phyloP scores from a whole-genome alignment of 2,113 vertebrate species.

The Epinephelus lanceolatus region DNA sequence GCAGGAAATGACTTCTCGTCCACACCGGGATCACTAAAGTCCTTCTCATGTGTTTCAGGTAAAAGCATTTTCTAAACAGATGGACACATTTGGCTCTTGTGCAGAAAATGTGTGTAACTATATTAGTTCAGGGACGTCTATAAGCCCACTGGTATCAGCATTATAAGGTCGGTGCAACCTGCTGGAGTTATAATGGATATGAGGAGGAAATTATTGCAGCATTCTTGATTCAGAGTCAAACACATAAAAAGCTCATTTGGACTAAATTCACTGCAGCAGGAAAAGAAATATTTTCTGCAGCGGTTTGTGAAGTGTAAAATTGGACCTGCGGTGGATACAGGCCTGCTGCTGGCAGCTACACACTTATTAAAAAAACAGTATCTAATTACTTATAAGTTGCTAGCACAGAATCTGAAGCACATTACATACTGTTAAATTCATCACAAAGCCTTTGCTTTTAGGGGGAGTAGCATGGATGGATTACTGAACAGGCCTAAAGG shows the following conservation, averaged over 20 bases:
- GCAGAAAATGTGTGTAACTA: neutral
- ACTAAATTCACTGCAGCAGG: slow-evolving; percentile 10
- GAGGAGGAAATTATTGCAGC: slow-evolving; percentile 11
- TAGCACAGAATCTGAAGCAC: neutral
- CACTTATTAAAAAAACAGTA: neutral
- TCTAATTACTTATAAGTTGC: too few species aligned
- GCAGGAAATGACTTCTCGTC: neutral
- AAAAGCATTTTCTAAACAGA: neutral
- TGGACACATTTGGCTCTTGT: neutral
- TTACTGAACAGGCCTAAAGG: too few species aligned
- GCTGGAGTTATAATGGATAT: neutral
- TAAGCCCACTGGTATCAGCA: neutral
- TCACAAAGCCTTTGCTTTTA: neutral
- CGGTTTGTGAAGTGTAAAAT: neutral
- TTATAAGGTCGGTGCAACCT: neutral
- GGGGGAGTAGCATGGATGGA: too few species aligned
- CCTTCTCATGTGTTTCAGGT: slow-evolving; percentile 5
- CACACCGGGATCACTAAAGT: neutral
- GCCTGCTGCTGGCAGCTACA: neutral
- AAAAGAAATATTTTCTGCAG: neutral
- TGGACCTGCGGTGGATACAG: neutral
- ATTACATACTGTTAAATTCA: neutral
- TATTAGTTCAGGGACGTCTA: neutral
- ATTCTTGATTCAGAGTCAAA: slow-evolving; percentile 42
- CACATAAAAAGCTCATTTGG: slow-evolving; percentile 34